Base-by-base conservation (phyloP, 1,140 invertebrate genomes). In the Cherax destructor region DNA sequence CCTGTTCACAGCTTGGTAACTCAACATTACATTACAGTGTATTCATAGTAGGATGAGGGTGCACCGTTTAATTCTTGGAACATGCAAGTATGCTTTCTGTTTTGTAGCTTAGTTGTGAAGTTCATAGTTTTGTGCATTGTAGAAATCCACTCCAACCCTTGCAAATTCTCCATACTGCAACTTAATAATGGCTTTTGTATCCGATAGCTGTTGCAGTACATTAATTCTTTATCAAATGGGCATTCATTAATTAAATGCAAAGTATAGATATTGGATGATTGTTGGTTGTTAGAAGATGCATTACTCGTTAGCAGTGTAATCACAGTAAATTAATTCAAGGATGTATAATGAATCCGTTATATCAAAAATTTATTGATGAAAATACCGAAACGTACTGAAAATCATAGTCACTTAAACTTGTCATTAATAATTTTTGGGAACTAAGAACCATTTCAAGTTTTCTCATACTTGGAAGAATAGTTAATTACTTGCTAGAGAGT, bases 171-270 rank as follows among this genome's bases (percentile, higher is more conserved):
- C 85, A 87, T 76, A 79, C 83, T 93, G 89, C 79, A 91, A 86
- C 86, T 83, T 87, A 85, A 83, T 92, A 90, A 91, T 85, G 85
- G 81, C 84, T 91, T n/a, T n/a, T n/a, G n/a, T 87, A 87, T 78
- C 83, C 76, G 84, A 41, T 87, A 81, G 83, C 88, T 83, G 88
- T 91, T 83, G 83, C 50, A n/a, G 92, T 93, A 93, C 88, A 93
- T 93, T 93, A 92, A 94, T 93, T 92, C 94, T 95, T 96, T 96
- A 96, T 80, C 83, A 96, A 96, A 96, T 96, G 95, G 95, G 96
- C 90, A 91, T 91, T 91, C 96, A 97, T 97, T 97, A 97, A 96
- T 97, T 97, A 97, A 96, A 97, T 97, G 96, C 96, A 97, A 97
- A 97, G 96, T 97, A 97, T 97, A 97, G 97, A 97, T 95, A 96